Conservation (phyloP, 2,113 vertebrate genomes). For the Hippocampus barbouri region DNA sequence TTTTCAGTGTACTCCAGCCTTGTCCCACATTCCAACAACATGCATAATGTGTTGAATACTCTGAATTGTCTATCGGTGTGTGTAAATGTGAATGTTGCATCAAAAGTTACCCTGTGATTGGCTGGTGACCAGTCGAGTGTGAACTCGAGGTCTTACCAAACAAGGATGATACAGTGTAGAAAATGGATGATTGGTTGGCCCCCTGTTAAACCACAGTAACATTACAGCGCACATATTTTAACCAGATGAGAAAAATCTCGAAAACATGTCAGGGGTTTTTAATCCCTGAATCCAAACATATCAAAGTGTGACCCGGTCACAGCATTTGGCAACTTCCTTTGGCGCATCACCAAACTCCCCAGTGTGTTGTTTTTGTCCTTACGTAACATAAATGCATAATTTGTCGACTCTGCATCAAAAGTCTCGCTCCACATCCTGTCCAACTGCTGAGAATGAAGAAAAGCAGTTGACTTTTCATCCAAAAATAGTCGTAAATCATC, state of each 20-base stretch:
- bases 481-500: constrained; percentile 61
- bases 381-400: constrained; percentile 52
- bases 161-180: background rate
- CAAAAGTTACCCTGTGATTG: background rate
- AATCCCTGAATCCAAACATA: constrained; percentile 5
- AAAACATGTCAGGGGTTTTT: background rate
- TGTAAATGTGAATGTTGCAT: background rate
- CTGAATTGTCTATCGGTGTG: background rate
- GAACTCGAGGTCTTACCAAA: background rate
- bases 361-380: constrained; percentile 40
- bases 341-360: constrained; percentile 39
- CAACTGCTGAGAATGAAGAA: constrained; percentile 47
- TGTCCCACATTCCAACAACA: background rate
- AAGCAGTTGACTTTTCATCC: constrained; percentile 45
- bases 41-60: background rate
- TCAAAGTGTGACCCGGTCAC: constrained; percentile 30
- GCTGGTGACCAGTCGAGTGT: background rate
- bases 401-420: constrained; percentile 62
- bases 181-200: background rate
- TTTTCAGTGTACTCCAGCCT: no score
- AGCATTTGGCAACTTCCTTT: constrained; percentile 35
- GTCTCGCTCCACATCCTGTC: constrained; percentile 58
- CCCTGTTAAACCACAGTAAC: background rate
- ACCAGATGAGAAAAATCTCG: background rate
- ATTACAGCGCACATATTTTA: background rate